A percentile compares a stretch with the other conserved stretches of the same genome.
phyloP scores from a whole-genome alignment of 2,113 vertebrate genomes.

The Otis tarda region DNA sequence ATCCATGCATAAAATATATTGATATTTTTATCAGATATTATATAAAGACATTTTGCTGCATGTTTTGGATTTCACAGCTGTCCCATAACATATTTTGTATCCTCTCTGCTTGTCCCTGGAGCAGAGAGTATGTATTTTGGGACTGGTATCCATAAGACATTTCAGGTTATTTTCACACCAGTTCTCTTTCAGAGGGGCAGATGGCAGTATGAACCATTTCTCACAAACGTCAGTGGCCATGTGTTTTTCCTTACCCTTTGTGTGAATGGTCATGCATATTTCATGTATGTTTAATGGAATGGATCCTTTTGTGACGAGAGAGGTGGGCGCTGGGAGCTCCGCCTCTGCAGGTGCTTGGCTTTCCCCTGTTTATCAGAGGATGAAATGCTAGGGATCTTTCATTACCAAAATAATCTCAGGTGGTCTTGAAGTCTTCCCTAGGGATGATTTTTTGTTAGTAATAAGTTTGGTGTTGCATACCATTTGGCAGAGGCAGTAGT shows the following conservation, averaged over 20 bases:
- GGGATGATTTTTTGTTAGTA: background rate
- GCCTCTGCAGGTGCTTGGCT: background rate
- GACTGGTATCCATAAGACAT: background rate
- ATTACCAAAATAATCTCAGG: background rate
- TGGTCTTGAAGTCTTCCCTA: background rate
- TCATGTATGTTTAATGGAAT: background rate
- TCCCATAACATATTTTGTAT: background rate
- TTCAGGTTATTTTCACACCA: background rate
- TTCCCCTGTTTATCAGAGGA: background rate
- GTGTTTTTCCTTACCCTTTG: background rate
- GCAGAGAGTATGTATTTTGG: background rate
- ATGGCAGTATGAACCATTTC: background rate
- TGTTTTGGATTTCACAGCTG: background rate
- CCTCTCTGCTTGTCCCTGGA: background rate
- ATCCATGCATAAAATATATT: background rate
- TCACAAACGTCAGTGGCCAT: background rate
- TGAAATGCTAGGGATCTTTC: background rate
- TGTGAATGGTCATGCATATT: background rate
- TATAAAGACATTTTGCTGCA: background rate
- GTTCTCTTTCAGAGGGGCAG: background rate
- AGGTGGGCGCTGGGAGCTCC: background rate
- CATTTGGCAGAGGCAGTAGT: background rate
- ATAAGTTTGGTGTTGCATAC: background rate
- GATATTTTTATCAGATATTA: background rate
- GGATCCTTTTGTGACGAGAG: background rate